phyloP scores from a whole-genome alignment of 2,113 vertebrate species.

The Opisthocomus hoazin region DNA sequence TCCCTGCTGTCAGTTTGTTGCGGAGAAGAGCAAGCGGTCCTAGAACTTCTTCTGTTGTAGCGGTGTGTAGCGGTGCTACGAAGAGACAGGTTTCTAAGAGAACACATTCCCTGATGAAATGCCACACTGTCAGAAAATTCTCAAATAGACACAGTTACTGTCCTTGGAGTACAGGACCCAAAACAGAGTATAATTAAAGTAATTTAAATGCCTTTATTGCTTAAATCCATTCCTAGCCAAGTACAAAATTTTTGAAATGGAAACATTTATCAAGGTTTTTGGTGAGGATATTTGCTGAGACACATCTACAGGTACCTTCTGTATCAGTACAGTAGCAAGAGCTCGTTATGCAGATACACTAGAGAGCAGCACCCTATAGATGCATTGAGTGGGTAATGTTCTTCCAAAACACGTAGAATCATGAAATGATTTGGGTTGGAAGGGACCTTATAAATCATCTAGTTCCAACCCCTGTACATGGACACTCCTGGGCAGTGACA shows the following conservation, averaged over 20 bases:
- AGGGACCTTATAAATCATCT: too few species aligned
- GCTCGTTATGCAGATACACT: background rate
- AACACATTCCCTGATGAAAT: background rate
- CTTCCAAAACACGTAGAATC: too few species aligned
- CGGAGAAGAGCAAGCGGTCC: background rate
- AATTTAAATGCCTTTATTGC: background rate
- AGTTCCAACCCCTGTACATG: too few species aligned
- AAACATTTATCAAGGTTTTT: background rate
- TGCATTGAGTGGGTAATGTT: background rate
- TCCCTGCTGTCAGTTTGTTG: fast-evolving
- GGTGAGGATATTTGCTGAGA: background rate
- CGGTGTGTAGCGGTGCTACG: too few species aligned
- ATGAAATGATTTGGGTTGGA: too few species aligned
- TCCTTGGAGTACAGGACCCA: background rate
- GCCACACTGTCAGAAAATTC: background rate
- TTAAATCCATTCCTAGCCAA: background rate
- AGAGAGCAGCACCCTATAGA: background rate
- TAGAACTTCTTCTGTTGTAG: too few species aligned
- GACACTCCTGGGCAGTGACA: background rate
- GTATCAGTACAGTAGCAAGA: background rate
- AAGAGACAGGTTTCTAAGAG: fast-evolving
- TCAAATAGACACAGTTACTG: background rate
- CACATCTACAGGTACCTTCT: background rate
- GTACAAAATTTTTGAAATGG: background rate
- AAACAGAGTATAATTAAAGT: background rate